These are phyloP conservation scores for Apamea crenata DNA, from an alignment of 2,888 invertebrate genomes.

Conservation along the genomic window DNA sequence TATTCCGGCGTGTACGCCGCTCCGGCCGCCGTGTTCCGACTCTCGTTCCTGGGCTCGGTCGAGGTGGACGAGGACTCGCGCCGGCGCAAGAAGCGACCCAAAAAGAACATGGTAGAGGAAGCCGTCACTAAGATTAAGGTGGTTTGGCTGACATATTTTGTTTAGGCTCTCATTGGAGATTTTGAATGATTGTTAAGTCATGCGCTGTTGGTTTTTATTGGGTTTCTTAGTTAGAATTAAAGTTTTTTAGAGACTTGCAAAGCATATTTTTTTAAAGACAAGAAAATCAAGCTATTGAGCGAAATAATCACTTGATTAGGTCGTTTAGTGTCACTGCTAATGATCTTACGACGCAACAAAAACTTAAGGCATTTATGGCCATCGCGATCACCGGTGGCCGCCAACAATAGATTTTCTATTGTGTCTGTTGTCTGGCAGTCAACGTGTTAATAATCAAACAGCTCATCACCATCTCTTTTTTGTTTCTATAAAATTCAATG, in stretches of 20 bases:
- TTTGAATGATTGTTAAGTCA: neutral
- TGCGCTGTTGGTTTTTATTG: slow-evolving; percentile 46
- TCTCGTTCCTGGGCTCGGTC: slow-evolving; percentile 95
- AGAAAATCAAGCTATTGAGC: neutral
- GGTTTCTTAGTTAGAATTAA: neutral
- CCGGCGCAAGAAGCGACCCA: slow-evolving; percentile 93
- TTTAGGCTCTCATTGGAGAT: slow-evolving; percentile 51
- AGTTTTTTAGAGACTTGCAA: neutral
- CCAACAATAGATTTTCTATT: no score
- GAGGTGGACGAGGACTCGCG: slow-evolving; percentile 95
- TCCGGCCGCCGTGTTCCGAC: slow-evolving; percentile 94
- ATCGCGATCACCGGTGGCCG: no score
- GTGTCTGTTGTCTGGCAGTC: no score
- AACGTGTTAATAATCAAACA: neutral
- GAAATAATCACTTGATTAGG: no score
- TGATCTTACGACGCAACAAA: neutral
- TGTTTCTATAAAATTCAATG: slow-evolving; percentile 15
- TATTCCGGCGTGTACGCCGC: slow-evolving; percentile 90
- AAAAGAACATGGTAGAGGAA: slow-evolving; percentile 97
- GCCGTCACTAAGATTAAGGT: slow-evolving; percentile 97
- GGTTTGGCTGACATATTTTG: slow-evolving; percentile 81
- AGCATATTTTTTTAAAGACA: slow-evolving; percentile 4
- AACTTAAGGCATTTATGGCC: no score
- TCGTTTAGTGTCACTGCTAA: neutral
- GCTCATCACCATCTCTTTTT: neutral